Evolutionary conservation across 2,888 invertebrate species (phyloP), one percentile per base, ranked within the genome.

Genomic region (Ormyrus pomaceus): DNA sequence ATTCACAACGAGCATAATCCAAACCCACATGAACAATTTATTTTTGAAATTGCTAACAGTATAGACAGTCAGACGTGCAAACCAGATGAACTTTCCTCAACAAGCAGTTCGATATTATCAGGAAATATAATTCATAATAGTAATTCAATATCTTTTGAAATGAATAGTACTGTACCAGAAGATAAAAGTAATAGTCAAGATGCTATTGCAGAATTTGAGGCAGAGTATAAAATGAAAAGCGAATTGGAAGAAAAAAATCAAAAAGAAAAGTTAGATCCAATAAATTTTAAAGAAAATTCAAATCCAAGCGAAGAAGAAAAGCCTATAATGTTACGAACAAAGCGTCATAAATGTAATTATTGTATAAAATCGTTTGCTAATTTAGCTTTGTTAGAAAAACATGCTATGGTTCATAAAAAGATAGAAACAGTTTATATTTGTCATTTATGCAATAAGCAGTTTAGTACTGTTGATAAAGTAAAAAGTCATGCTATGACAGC

Each of bases 391-490:
- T 80, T 89, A 13, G 85, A 87, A 11, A 85, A 87, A 76, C 89
- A 89, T 79, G 79, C 83, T 48, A 83, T 83, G 5, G 74, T 86
- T 69, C 89, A 88, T 79, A 86, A 75, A 75, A 80, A 74, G 50
- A 8, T 61, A n/a, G 62, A 77, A 66, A 66, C 85, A 65, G 82
- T 87, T 10, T 88, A 88, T 53, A 86, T 86, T 48, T 89, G 89
- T 83, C 85, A 87, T 66, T 79, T 88, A 77, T 89, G 89, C 62
- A 86, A 88, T 61, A 85, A 87, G 68, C 86, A 88, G 82, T 89
- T 87, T 79, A 76, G 83, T 5, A 86, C 82, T 45, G 81, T 86
- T 9, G 81, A 83, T 5, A 87, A 87, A 74, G 80, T 89, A 48
- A 86, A 88, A 79, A 84, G 69, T 79, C 89, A 89, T 72, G 72